These are phyloP conservation scores for Plecotus auritus DNA, from an alignment of 2,113 vertebrate species.

Conservation along the genomic window DNA sequence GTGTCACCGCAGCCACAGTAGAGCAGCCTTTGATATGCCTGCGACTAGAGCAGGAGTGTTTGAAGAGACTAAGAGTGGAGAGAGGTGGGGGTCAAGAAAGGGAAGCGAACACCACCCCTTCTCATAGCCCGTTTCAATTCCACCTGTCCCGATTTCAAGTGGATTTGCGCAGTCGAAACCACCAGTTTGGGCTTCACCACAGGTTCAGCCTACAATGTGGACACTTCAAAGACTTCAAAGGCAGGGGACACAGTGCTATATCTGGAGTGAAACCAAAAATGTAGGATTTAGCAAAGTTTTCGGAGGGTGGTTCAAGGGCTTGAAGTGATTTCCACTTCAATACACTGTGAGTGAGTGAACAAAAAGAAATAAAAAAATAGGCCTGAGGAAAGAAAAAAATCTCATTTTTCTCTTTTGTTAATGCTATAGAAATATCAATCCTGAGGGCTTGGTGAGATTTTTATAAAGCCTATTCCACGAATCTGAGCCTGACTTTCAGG, in stretches of 20 bases:
- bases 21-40: conserved; percentile 73
- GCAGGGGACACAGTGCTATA: conserved; percentile 65
- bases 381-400: conserved; percentile 33
- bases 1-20: conserved; percentile 67
- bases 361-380: conserved; percentile 51
- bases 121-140: conserved; percentile 69
- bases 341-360: conserved; percentile 58
- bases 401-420: conserved; percentile 65
- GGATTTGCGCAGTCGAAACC: conserved; percentile 59
- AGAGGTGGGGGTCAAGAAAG: conserved; percentile 73
- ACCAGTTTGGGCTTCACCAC: conserved; percentile 73
- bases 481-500: conserved; percentile 49
- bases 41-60: conserved; percentile 69
- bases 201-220: conserved; percentile 71
- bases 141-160: conserved; percentile 62
- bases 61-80: conserved; percentile 73
- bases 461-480: conserved; percentile 53
- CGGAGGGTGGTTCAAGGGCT: conserved; percentile 62
- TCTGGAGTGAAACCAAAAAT: conserved; percentile 71
- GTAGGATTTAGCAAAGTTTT: conserved; percentile 73
- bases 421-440: conserved; percentile 64
- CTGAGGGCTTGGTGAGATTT: conserved; percentile 59
- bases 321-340: conserved; percentile 67
- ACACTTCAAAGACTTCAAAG: conserved; percentile 82
- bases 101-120: conserved; percentile 60